Base-by-base conservation (phyloP, 2,113 vertebrate genomes). In the Apodemus speciosus region DNA sequence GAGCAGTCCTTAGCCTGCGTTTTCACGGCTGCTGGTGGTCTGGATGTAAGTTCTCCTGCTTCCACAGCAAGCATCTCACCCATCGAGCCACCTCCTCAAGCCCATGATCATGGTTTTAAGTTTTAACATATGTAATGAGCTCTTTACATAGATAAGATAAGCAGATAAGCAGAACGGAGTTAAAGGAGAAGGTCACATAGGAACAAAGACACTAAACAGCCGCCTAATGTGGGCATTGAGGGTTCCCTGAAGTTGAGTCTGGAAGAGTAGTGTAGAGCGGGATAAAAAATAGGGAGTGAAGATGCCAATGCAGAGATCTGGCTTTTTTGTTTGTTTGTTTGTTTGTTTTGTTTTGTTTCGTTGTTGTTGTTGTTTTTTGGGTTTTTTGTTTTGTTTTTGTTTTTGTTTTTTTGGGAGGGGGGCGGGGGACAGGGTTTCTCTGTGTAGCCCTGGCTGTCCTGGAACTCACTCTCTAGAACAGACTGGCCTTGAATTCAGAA, bases 251-350 rank as follows among this genome's bases (percentile, higher is more conserved):
- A 43, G 5, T 0, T n/a, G 30, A 85, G 51, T 25, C 75, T 66
- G 38, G 64, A 7, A 58, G 16, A 58, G 38, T 77, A 89, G 9
- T 20, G 9, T n/a, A 66, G 23, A 2, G 3, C 21, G 14, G 11
- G 1, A 35, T 32, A 79, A 38, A 46, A 46, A 46, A 0, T 6
- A 2, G 35, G 30, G n/a, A 38, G 4, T 25, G 0, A 9, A 10
- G 43, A 92, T 73, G 43, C 5, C 40, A 62, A 8, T 84, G 18
- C 51, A 38, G 0, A n/a, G 20, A n/a, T 79, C 51, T 56, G n/a
- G n/a, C n/a, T n/a, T 56, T 56, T 18, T 56, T 11, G 49, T 49
- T 49, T 49, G 49, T 49, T 49, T 49, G 49, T 49, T 49, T 49
- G 49, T 49, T 49, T 49, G 49, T 49, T 49, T n/a, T n/a, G n/a